phyloP scores from a whole-genome alignment of 2,113 vertebrate species.

The Anoplopoma fimbria region DNA sequence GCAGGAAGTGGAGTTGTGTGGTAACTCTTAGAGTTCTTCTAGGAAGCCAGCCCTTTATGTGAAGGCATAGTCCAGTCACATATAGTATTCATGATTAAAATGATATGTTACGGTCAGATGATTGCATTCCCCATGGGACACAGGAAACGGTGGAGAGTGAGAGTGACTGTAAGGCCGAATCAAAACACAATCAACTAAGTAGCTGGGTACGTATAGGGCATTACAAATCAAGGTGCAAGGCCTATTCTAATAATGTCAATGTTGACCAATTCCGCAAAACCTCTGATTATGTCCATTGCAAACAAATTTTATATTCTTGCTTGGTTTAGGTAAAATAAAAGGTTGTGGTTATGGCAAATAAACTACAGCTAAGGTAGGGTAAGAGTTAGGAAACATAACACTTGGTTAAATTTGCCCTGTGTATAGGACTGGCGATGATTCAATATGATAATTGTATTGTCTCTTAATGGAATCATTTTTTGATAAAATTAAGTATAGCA shows the following conservation, averaged over 20 bases:
- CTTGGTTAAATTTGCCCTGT: not conserved
- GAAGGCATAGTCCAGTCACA: not conserved
- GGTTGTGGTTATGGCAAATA: not conserved
- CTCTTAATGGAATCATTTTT: not conserved
- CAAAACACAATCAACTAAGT: not conserved
- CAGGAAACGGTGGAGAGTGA: not conserved
- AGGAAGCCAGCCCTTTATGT: not conserved
- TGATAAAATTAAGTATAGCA: not conserved
- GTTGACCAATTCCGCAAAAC: not conserved
- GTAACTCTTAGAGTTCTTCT: not conserved
- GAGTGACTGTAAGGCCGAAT: not conserved
- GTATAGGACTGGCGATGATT: too few species aligned
- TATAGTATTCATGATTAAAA: conserved; percentile 36
- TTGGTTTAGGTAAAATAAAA: too few species aligned
- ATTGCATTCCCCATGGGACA: conserved; percentile 14
- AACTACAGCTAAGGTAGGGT: too few species aligned
- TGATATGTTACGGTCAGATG: not conserved
- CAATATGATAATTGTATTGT: too few species aligned
- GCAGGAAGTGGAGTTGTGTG: not conserved
- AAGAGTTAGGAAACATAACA: not conserved
- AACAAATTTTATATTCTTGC: not conserved
- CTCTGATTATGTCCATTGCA: not conserved
- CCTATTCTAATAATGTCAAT: not conserved
- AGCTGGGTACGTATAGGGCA: not conserved
- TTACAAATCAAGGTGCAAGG: not conserved